These are phyloP conservation scores for Drosophila erecta DNA, from an alignment of 1,140 invertebrate species.

Conservation along the genomic window DNA sequence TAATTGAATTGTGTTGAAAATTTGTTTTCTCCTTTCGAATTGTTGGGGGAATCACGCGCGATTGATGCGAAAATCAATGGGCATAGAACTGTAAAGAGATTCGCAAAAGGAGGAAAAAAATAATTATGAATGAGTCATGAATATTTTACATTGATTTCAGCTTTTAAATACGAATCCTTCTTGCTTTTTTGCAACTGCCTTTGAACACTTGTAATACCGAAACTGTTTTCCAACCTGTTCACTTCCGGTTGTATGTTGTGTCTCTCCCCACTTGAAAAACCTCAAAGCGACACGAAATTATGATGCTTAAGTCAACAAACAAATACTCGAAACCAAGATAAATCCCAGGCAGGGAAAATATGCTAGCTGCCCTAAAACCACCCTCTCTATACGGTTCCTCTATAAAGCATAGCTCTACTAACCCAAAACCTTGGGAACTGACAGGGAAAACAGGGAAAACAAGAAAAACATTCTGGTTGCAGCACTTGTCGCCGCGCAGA, in stretches of 20 bases:
- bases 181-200: too few relatives aligned
- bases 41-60: conserved; percentile 14
- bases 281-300: conserved; percentile 25
- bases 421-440: conserved; percentile 54
- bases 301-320: conserved; percentile 46
- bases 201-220: too few relatives aligned
- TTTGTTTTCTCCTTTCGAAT: conserved; percentile 37
- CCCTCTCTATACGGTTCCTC: not conserved
- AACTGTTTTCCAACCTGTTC: not conserved
- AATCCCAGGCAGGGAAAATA: conserved; percentile 21
- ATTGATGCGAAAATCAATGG: conserved; percentile 37
- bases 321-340: conserved; percentile 38
- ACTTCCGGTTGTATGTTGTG: conserved; percentile 29
- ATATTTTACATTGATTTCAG: too few relatives aligned
- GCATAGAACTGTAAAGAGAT: not conserved
- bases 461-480: conserved; percentile 20
- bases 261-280: conserved; percentile 33
- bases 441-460: conserved; percentile 16
- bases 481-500: conserved; percentile 67
- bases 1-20: conserved; percentile 75
- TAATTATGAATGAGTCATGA: not conserved
- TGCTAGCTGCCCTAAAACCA: conserved; percentile 1
- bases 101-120: not conserved
- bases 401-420: conserved; percentile 30
- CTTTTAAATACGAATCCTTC: too few relatives aligned